These are phyloP conservation scores for Cheilosia pagana DNA, from an alignment of 2,888 invertebrate species.

Conservation along the genomic window DNA sequence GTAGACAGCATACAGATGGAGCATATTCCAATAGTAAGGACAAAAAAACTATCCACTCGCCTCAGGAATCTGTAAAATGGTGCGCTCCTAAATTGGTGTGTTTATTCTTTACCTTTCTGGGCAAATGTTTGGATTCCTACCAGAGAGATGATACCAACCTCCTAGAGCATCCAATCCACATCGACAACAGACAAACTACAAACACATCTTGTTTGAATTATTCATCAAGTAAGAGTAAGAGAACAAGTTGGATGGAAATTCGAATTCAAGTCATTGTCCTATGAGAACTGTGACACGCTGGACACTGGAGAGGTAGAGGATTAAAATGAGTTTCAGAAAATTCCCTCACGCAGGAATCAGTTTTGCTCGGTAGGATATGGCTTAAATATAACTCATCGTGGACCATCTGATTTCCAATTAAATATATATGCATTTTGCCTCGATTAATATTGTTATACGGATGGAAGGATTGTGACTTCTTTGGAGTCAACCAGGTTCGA, in stretches of 20 bases:
- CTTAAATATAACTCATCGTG: too few relatives aligned
- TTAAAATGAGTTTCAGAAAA: not conserved
- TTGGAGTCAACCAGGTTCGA: too few relatives aligned
- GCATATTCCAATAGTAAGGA: not conserved
- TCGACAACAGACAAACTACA: not conserved
- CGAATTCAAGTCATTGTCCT: not conserved
- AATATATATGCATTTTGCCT: too few relatives aligned
- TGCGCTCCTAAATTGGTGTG: not conserved
- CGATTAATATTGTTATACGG: too few relatives aligned
- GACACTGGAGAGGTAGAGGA: not conserved
- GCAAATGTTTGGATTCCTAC: not conserved
- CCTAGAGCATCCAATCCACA: not conserved
- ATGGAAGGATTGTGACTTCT: too few relatives aligned
- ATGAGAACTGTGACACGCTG: too few relatives aligned
- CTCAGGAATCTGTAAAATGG: not conserved
- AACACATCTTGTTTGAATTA: not conserved
- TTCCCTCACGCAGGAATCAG: too few relatives aligned
- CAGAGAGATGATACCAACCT: not conserved
- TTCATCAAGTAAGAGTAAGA: not conserved
- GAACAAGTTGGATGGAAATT: not conserved
- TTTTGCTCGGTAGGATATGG: too few relatives aligned
- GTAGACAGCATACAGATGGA: not conserved
- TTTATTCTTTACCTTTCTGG: not conserved
- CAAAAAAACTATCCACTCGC: not conserved
- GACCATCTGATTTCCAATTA: too few relatives aligned